phyloP scores from a whole-genome alignment of 2,888 invertebrate genomes.

The Thecophora atra region DNA sequence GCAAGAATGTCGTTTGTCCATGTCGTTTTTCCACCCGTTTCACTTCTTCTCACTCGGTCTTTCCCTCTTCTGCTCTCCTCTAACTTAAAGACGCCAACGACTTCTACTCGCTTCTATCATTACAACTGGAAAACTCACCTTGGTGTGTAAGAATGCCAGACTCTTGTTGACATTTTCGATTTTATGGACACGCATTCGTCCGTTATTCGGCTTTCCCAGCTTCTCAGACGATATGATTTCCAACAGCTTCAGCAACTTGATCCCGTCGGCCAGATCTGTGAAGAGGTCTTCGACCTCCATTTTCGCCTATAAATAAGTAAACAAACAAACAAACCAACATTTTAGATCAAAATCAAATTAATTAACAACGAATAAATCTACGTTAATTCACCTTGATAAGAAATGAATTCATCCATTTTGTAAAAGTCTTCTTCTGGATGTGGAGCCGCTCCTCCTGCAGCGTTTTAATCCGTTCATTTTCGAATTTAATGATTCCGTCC shows the following conservation, averaged over 20 bases:
- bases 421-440: constrained; percentile 99
- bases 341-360: not conserved
- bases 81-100: not conserved
- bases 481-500: constrained; percentile 92
- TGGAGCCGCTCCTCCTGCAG: constrained; percentile 96
- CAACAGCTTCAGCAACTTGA: constrained; percentile 88
- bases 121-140: constrained; percentile 68
- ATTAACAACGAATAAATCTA: constrained; percentile 13
- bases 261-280: constrained; percentile 94
- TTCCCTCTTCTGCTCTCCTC: not conserved
- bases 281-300: constrained; percentile 99
- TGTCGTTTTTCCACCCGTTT: constrained; percentile 1
- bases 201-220: constrained; percentile 94
- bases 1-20: constrained; percentile 25
- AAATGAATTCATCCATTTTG: constrained; percentile 99
- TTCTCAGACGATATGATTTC: constrained; percentile 99
- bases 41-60: not conserved
- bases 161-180: constrained; percentile 99
- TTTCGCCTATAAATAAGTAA: constrained; percentile 75
- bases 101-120: not conserved
- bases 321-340: constrained; percentile 23
- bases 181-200: constrained; percentile 97
- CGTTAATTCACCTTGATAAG: constrained; percentile 80
- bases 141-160: constrained; percentile 93
- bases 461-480: constrained; percentile 95